Conservation (phyloP, 1,140 invertebrate genomes). For the Scaptomyza montana region DNA sequence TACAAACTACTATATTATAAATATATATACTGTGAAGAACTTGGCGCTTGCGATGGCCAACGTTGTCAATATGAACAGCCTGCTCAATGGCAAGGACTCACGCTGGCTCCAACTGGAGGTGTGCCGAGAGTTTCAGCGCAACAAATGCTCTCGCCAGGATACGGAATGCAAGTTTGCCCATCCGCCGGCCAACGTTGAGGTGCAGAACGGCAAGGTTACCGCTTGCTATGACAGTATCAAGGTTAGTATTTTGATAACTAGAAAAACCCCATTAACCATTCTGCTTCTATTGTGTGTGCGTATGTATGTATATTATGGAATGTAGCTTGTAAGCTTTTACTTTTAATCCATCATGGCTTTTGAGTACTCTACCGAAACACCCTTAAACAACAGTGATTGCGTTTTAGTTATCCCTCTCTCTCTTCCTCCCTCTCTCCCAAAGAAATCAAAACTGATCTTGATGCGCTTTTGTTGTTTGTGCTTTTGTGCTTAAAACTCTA, state of each 20-base stretch:
- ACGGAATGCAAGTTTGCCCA: constrained; percentile 99
- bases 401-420: not conserved
- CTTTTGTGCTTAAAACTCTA: constrained; percentile 60
- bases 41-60: constrained; percentile 88
- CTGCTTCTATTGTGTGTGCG: constrained; percentile 56
- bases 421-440: too few relatives aligned
- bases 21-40: constrained; percentile 37
- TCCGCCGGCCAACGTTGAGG: constrained; percentile 99
- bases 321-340: constrained; percentile 71
- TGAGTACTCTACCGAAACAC: constrained; percentile 8
- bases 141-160: constrained; percentile 99
- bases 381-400: not conserved
- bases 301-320: constrained; percentile 49
- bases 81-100: constrained; percentile 99
- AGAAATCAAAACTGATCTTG: constrained; percentile 54
- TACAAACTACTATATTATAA: constrained; percentile 16
- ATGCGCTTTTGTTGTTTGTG: constrained; percentile 74
- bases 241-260: constrained; percentile 88
- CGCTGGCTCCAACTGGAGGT: constrained; percentile 99
- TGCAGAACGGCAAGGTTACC: constrained; percentile 99
- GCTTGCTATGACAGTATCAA: constrained; percentile 99
- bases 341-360: constrained; percentile 41
- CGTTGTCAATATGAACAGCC: constrained; percentile 98
- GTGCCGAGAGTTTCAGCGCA: constrained; percentile 99
- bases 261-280: constrained; percentile 27